Evolutionary conservation across 2,797 vertebrate species (phyloP), one percentile per base, ranked within the genome.

Genomic region (Gallinago stenura): DNA sequence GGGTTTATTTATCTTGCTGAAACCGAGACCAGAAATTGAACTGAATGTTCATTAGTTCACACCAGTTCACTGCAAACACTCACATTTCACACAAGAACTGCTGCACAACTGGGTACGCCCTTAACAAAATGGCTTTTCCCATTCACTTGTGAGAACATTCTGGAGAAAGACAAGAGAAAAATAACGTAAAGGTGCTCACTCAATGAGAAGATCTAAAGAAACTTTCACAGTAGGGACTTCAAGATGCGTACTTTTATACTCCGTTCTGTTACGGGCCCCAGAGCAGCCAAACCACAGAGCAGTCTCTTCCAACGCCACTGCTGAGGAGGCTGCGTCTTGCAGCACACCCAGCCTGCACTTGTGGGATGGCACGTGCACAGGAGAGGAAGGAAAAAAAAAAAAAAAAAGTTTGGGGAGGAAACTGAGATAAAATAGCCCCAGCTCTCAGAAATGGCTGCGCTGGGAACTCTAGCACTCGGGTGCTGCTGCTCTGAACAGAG

Each of bases 401-500:
- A 85, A 51, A 31, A 68, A 37, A 37, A 20, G 24, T 30, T 82
- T 62, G 21, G 53, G 58, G 83, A 56, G 54, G 24, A 92, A 37
- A 71, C 43, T 35, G 21, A 26, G 26, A 90, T 65, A 83, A 88
- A 86, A 83, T 69, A 94, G 62, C 31, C 80, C 28, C 89, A 77
- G 48, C 30, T 86, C 87, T 70, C 41, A 18, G 66, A 90, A 87
- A 93, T 64, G 48, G n/a, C 69, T 83, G 1, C 26, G 68, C 77
- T 93, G 90, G 83, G 84, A 91, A 95, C 57, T 72, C 84, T 31
- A 87, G 57, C 46, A 87, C 93, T 97, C 94, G 96, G 87, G 89
- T 90, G 83, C 92, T 92, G 71, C 84, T 96, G 94, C 92, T 94
- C 83, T 51, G 73, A 91, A 93, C 78, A 93, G 64, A 93, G 91